Percentiles rank a stretch among this genome's conserved stretches.
Evolutionary conservation across 1,140 invertebrate species (phyloP).

Genomic region (Bilobella aurantiaca): DNA sequence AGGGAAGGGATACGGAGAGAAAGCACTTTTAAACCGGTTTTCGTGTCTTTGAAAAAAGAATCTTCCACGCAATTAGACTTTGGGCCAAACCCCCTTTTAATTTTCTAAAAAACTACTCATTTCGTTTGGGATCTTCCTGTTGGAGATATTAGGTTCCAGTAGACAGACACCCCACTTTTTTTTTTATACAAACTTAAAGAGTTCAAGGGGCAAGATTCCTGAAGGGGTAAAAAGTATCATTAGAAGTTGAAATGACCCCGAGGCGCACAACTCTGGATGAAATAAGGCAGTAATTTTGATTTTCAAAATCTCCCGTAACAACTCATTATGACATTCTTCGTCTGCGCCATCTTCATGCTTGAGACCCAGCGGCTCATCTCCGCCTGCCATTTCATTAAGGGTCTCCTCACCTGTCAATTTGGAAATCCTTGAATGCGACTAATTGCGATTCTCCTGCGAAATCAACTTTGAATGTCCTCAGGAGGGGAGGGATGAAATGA

Average conservation of each 20-base stretch:
- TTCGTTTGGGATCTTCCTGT: neutral
- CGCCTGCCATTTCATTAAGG: neutral
- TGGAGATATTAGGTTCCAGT: neutral
- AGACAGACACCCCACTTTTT: neutral
- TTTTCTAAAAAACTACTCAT: conserved; percentile 8
- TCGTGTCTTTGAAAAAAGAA: neutral
- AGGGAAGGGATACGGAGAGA: neutral
- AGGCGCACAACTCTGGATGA: neutral
- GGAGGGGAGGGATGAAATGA: neutral
- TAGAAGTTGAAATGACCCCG: neutral
- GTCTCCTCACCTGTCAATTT: neutral
- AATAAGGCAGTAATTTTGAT: neutral
- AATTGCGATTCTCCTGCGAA: neutral
- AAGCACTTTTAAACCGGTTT: conserved; percentile 3
- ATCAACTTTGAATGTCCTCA: neutral
- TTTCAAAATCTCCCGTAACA: too few relatives aligned
- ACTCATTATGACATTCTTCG: neutral
- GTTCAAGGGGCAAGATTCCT: neutral
- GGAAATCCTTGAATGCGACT: too few relatives aligned
- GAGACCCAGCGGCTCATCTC: neutral
- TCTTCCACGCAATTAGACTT: conserved; percentile 2
- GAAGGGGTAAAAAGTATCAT: conserved; percentile 6
- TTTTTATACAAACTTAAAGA: neutral
- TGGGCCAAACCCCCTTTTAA: conserved; percentile 3
- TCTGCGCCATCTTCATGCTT: neutral